phyloP scores from a whole-genome alignment of 2,888 invertebrate species.

The Drosophila helvetica region DNA sequence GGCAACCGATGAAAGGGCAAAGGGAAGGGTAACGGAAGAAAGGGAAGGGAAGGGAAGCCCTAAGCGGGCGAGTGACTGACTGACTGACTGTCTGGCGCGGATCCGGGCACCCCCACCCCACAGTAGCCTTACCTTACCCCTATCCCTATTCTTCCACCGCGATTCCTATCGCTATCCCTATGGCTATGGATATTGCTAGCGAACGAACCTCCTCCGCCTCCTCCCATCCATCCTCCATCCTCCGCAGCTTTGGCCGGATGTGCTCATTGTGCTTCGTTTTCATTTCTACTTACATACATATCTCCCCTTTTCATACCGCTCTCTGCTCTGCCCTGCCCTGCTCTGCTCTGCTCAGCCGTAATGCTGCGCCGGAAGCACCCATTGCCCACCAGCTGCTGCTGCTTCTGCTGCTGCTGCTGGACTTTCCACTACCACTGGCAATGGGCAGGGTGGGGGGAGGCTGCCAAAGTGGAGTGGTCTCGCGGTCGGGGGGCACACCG shows the following conservation, averaged over 20 bases:
- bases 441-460: not conserved
- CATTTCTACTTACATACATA: constrained; percentile 60
- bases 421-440: constrained; percentile 7
- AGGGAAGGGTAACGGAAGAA: not conserved
- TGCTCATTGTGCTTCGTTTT: constrained; percentile 67
- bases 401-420: constrained; percentile 25
- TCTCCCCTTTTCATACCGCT: constrained; percentile 37
- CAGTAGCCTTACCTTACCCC: constrained; percentile 27
- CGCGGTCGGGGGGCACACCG: not conserved
- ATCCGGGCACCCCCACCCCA: not conserved
- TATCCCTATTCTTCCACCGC: constrained; percentile 20
- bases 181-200: not conserved
- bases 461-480: not conserved
- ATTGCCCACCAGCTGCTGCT: constrained; percentile 49
- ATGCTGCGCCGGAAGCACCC: constrained; percentile 59
- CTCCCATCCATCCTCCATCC: constrained; percentile 15
- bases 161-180: constrained; percentile 25
- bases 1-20: not conserved
- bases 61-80: not conserved
- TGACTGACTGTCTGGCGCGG: not conserved
- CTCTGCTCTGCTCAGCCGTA: constrained; percentile 14
- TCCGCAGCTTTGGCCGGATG: constrained; percentile 49
- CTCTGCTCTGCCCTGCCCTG: not conserved
- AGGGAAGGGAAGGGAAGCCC: not conserved
- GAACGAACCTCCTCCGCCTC: not conserved